Evolutionary conservation across 2,797 vertebrate species (phyloP), one percentile per base, ranked within the genome.

Genomic region (Malacoctenus gilli): DNA sequence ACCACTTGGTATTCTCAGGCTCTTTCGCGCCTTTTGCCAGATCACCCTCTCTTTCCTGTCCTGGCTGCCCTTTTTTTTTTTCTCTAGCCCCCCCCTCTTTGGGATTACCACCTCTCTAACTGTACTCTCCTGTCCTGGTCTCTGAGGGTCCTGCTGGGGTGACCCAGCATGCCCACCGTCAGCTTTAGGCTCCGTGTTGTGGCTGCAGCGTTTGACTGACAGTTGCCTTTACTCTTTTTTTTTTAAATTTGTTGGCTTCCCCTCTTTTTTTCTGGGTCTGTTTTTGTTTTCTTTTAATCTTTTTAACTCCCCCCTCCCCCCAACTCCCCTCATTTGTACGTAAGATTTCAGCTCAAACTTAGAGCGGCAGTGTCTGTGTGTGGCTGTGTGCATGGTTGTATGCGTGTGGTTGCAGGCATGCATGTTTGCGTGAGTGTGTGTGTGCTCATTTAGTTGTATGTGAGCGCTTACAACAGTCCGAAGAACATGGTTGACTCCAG

Each of bases 21-120:
- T 70, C 40, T 62, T 77, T 72, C 35, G 31, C 36, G 52, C 15
- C 49, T 41, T 5, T 23, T 55, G 48, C 21, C 59, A 61, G 71
- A 66, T 76, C 77, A 59, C 63, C 51, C 36, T 42, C 31, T 37
- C 30, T 28, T 37, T 87, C 86, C 87, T 80, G 65, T 83, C 84
- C 80, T 86, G 76, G 79, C 47, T 48, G n/a, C n/a, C 55, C 41
- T 28, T 28, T 28, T 5, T 5, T 5, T 19, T 36, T 47, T 43
- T 25, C 47, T 30, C 91, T 89, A n/a, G n/a, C n/a, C n/a, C n/a
- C 91, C 86, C 73, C 42, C 47, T 92, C 90, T 92, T 82, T 82
- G 84, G 89, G 91, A 93, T 94, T 93, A 93, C 84, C 90, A 91
- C 86, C 89, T 92, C 93, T 92, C 60, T 90, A 93, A 92, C 91